Percentiles rank a stretch among this genome's conserved stretches.
phyloP scores from a whole-genome alignment of 2,888 invertebrate species.

The Unio pictorum region DNA sequence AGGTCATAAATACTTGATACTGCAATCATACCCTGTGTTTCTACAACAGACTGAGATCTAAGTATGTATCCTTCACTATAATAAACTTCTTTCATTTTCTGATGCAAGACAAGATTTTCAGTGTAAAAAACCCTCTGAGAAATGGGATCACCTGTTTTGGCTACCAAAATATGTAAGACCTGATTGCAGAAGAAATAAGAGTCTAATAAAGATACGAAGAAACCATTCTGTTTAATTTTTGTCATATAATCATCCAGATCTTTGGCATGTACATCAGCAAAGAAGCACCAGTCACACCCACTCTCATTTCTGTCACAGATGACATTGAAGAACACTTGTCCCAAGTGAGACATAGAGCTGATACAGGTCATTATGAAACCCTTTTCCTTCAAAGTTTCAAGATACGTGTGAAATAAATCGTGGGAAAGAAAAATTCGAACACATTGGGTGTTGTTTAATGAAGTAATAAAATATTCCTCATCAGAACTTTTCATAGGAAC shows the following conservation, averaged over 20 bases:
- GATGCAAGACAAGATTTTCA: conserved; percentile 5
- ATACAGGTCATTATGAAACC: conserved; percentile 37
- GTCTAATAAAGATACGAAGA: conserved; percentile 16
- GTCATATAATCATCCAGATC: conserved; percentile 12
- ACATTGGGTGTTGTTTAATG: conserved; percentile 35
- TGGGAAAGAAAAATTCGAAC: conserved; percentile 36
- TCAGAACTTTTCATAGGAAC: neutral
- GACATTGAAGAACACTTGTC: conserved; percentile 46
- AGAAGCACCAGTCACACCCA: conserved; percentile 11
- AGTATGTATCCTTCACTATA: conserved; percentile 6
- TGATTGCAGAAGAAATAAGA: conserved; percentile 11
- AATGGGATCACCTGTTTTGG: conserved; percentile 1
- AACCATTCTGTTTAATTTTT: conserved; percentile 8
- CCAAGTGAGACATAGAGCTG: conserved; percentile 23
- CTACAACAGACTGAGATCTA: conserved; percentile 11
- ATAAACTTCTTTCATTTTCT: neutral
- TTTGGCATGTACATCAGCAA: conserved; percentile 19
- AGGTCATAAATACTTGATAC: neutral
- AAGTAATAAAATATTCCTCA: conserved; percentile 19
- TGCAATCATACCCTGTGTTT: neutral
- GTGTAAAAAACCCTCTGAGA: conserved; percentile 17
- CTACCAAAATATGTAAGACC: conserved; percentile 27
- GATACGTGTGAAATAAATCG: conserved; percentile 8
- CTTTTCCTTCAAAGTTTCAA: conserved; percentile 15
- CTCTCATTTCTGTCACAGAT: conserved; percentile 40